phyloP scores from a whole-genome alignment of 2,888 invertebrate genomes.

The Aphrophora alni region DNA sequence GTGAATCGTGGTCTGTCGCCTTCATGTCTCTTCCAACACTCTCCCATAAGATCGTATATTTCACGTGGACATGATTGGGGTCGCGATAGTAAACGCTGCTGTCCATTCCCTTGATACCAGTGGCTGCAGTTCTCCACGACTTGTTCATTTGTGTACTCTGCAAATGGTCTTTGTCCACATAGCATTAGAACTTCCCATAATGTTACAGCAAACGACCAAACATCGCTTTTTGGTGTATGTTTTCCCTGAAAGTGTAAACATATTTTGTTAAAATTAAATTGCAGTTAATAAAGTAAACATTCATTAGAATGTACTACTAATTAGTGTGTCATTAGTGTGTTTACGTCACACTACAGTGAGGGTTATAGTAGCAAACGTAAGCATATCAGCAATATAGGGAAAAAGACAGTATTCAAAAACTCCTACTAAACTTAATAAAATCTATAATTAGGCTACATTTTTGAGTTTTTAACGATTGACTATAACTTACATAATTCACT shows the following conservation, averaged over 20 bases:
- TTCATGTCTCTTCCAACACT: conserved; percentile 88
- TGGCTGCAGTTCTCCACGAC: conserved; percentile 77
- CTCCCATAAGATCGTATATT: conserved; percentile 89
- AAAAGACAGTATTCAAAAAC: too few species aligned
- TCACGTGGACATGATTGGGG: conserved; percentile 83
- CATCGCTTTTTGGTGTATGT: conserved; percentile 86
- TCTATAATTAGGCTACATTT: too few species aligned
- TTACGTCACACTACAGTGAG: not conserved
- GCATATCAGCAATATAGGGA: too few species aligned
- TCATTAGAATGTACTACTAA: not conserved
- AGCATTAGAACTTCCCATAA: conserved; percentile 88
- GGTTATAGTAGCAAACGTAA: too few species aligned
- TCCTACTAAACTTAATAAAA: too few species aligned
- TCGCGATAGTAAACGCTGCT: conserved; percentile 65
- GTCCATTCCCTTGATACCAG: conserved; percentile 66
- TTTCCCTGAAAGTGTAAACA: conserved; percentile 77
- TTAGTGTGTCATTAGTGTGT: not conserved
- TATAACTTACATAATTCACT: too few species aligned
- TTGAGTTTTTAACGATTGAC: too few species aligned
- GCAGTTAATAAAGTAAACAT: not conserved
- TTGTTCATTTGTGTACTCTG: conserved; percentile 82
- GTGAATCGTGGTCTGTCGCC: conserved; percentile 83
- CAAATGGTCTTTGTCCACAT: conserved; percentile 80
- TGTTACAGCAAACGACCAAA: conserved; percentile 91
- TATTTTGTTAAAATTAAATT: not conserved